Evolutionary conservation across 2,797 vertebrate species (phyloP), one percentile per base, ranked within the genome.

Genomic region (Allobates femoralis): DNA sequence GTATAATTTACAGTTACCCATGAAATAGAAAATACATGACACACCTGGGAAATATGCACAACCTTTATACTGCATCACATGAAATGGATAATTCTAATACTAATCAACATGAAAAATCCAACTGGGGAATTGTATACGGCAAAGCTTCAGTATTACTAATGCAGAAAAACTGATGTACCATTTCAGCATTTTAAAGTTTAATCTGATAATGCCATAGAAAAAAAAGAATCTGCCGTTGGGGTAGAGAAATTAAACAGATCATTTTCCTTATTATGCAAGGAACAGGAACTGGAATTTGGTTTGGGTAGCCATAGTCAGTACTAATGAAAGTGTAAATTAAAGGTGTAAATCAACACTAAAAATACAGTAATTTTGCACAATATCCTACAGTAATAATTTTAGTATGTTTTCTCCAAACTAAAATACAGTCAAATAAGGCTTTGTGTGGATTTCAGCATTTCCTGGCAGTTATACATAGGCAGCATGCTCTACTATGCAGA

Each of bases 1-100:
- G 18, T 81, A 15, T 53, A 81, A 81, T 81, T 81, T 81, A 81
- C 28, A 51, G 79, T 53, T 66, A 28, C 46, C 46, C 46, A 81
- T 67, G 62, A 67, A 81, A 67, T 23, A 67, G 62, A 41, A 67
- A 81, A 81, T 55, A 34, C 41, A 81, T 51, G 50, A 37, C 60
- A 23, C 81, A 56, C 81, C 30, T 82, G 81, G 81, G 81, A 83
- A 83, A 83, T 83, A 71, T 73, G 81, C 19, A 67, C 60, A 81
- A 81, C 79, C 79, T 81, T 81, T 81, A 81, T 34, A 71, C 81
- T 37, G 50, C 28, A 82, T 28, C 50, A 73, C 30, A 83, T n/a
- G 11, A 83, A 71, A 58, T 56, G 66, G 67, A 83, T 83, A 71
- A 83, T 83, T 83, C 23, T 71, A 73, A 28, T 58, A 71, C 81